A percentile compares a stretch with the other conserved stretches of the same genome.
Evolutionary conservation across 2,797 vertebrate genomes (phyloP).

Genomic region (Microctenopoma lineatum): DNA sequence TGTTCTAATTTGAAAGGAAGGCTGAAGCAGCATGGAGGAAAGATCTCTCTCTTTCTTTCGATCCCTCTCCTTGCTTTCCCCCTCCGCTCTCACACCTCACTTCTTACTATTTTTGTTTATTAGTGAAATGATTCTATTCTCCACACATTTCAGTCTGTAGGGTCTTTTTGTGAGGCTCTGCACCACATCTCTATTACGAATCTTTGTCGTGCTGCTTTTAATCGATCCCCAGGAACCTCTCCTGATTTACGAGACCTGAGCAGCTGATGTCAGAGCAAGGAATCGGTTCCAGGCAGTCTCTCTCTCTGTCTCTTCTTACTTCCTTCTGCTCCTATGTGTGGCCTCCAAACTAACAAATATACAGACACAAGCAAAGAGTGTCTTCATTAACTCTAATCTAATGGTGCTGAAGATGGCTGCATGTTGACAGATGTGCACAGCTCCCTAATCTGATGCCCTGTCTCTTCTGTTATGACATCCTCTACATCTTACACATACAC

Average conservation of each 20-base stretch:
- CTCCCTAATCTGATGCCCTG: conserved; percentile 80
- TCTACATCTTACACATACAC: conserved; percentile 69
- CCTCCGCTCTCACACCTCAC: conserved; percentile 32
- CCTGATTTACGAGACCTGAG: conserved; percentile 72
- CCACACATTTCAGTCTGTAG: conserved; percentile 24
- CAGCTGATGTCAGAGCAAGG: conserved; percentile 65
- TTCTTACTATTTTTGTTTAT: conserved; percentile 47
- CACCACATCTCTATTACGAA: conserved; percentile 59
- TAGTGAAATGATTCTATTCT: conserved; percentile 41
- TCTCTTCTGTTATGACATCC: conserved; percentile 73
- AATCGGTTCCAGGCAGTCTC: conserved; percentile 46
- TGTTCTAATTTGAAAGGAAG: conserved; percentile 84
- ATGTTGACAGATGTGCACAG: conserved; percentile 80
- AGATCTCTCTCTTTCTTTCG: conserved; percentile 41
- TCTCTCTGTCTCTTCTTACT: conserved; percentile 3
- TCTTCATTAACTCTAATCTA: conserved; percentile 81
- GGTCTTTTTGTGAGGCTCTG: conserved; percentile 32
- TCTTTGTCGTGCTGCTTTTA: conserved; percentile 66
- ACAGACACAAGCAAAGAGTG: conserved; percentile 61
- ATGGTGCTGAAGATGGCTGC: conserved; percentile 74
- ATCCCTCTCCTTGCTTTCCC: conserved; percentile 36
- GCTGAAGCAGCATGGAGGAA: conserved; percentile 77
- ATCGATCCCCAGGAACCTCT: conserved; percentile 62
- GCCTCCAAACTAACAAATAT: conserved; percentile 62
- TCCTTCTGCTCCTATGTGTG: conserved; percentile 18